These are phyloP conservation scores for Diplolepis rosae DNA, from an alignment of 2,888 invertebrate species.

Conservation along the genomic window DNA sequence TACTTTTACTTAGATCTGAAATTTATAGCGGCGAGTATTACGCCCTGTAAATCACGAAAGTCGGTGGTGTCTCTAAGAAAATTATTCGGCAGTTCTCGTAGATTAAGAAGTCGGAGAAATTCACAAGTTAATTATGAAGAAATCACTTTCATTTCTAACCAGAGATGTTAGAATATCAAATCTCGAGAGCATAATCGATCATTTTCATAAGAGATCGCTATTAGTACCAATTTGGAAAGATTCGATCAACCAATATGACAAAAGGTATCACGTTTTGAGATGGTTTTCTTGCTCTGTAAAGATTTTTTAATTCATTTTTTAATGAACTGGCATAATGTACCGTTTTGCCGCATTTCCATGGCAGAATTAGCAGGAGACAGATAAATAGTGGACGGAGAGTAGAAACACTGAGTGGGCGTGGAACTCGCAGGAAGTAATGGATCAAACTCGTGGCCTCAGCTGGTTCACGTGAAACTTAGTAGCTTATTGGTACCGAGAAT, in stretches of 20 bases:
- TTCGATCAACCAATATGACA: background rate
- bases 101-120: background rate
- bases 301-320: background rate
- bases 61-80: conserved; percentile 41
- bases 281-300: background rate
- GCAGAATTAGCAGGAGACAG: conserved; percentile 51
- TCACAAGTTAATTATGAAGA: no score
- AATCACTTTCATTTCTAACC: background rate
- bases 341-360: conserved; percentile 30
- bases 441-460: conserved; percentile 8
- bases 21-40: conserved; percentile 58
- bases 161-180: no score
- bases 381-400: conserved; percentile 64
- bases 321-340: conserved; percentile 14
- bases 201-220: no score
- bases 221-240: no score
- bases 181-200: no score
- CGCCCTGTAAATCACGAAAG: conserved; percentile 56
- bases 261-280: background rate
- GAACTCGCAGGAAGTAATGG: conserved; percentile 34
- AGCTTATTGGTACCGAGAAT: conserved; percentile 12
- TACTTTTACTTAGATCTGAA: conserved; percentile 57
- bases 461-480: conserved; percentile 17
- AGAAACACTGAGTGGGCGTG: conserved; percentile 33
- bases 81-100: conserved; percentile 54